A percentile compares a stretch with the other conserved stretches of the same genome.
These are phyloP conservation scores for Mus pahari DNA, from an alignment of 2,113 vertebrate genomes.

Conservation along the genomic window DNA sequence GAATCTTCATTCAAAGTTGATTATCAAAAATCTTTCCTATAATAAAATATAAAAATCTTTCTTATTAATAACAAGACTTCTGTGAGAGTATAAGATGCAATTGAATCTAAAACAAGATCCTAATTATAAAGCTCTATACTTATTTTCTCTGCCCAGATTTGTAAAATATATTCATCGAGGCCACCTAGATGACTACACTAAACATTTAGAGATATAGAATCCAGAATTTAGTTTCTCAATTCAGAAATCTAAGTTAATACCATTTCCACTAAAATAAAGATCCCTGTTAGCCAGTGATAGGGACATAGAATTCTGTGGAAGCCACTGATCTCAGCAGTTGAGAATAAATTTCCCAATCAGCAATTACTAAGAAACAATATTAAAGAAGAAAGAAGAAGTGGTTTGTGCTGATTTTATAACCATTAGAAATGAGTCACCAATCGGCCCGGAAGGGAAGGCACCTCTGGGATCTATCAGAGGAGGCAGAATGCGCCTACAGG, in stretches of 20 bases:
- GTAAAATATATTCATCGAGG: constrained; percentile 30
- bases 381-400: constrained; percentile 40
- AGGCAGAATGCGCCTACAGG: neutral
- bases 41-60: too few relatives aligned
- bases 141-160: neutral
- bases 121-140: neutral
- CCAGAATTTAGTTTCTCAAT: constrained; percentile 45
- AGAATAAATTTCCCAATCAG: neutral
- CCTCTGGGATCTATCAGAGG: constrained; percentile 14
- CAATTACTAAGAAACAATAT: constrained; percentile 42
- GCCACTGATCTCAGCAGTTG: neutral
- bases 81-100: neutral
- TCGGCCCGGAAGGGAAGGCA: constrained; percentile 15
- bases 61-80: constrained; percentile 7
- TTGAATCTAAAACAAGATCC: neutral
- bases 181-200: neutral
- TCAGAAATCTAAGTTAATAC: neutral
- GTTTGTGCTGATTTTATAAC: constrained; percentile 42
- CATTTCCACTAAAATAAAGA: constrained; percentile 32
- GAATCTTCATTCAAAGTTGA: constrained; percentile 31
- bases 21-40: neutral
- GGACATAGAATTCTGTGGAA: constrained; percentile 20
- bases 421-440: constrained; percentile 38
- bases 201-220: neutral
- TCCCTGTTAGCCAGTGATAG: neutral